Evolutionary conservation across 2,113 vertebrate species (phyloP).

Genomic region (Amazona vittata): DNA sequence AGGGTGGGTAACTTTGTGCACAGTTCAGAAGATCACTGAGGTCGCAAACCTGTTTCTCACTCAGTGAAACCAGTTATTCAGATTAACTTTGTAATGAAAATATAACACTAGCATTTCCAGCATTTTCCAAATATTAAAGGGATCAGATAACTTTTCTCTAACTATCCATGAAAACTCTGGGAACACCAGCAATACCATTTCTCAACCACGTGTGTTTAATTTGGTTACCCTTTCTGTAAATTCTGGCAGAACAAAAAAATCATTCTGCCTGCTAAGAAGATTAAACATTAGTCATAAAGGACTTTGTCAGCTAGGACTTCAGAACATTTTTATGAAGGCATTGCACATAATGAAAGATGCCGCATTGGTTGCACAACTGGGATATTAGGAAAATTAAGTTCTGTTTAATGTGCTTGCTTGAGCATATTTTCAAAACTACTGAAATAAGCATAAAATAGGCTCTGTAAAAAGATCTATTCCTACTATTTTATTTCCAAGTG

Average conservation of each 20-base stretch:
- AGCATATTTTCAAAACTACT: neutral
- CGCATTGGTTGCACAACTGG: neutral
- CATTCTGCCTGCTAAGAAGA: neutral
- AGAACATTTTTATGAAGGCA: neutral
- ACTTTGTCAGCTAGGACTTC: neutral
- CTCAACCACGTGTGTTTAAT: accelerated
- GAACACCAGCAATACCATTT: neutral
- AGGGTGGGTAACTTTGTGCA: neutral
- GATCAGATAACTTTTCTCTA: neutral
- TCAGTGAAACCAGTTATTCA: neutral
- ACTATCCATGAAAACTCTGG: neutral
- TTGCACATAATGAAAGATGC: neutral
- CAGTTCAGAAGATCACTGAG: neutral
- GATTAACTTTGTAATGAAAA: neutral
- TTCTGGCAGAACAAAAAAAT: neutral
- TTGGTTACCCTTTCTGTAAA: neutral
- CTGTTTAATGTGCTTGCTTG: neutral
- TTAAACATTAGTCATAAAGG: neutral
- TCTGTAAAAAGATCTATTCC: neutral
- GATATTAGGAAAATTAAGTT: neutral
- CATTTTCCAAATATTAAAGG: neutral
- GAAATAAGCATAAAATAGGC: neutral
- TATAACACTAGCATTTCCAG: neutral
- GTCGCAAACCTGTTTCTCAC: neutral
- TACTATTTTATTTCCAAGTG: neutral